Evolutionary conservation across 2,113 vertebrate genomes (phyloP).

Genomic region (Caranx melampygus): DNA sequence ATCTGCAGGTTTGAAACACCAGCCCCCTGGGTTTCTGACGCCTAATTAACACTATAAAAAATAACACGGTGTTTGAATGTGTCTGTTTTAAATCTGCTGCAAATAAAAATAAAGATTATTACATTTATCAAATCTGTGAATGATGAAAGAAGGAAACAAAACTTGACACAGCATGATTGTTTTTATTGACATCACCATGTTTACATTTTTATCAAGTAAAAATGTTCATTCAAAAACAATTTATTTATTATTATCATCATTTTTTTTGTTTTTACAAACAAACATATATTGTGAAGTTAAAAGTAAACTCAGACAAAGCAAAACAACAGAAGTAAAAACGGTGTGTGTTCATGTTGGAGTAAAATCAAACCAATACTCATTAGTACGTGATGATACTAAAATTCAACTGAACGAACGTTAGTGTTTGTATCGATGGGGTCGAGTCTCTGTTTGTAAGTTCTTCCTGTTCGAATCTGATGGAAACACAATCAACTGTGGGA

Average conservation of each 20-base stretch:
- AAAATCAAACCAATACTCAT: not conserved
- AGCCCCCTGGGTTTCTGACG: too few relatives aligned
- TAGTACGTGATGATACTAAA: not conserved
- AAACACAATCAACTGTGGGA: not conserved
- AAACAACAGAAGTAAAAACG: not conserved
- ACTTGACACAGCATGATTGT: not conserved
- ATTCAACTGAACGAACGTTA: too few relatives aligned
- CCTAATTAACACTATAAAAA: too few relatives aligned
- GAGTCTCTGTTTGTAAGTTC: not conserved
- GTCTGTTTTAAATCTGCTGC: too few relatives aligned
- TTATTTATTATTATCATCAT: too few relatives aligned
- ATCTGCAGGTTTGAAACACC: too few relatives aligned
- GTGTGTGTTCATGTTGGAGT: too few relatives aligned
- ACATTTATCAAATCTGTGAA: not conserved
- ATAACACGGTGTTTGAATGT: too few relatives aligned
- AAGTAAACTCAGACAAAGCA: not conserved
- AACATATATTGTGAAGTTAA: not conserved
- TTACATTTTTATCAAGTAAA: constrained; percentile 5
- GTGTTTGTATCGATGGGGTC: not conserved
- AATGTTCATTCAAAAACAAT: constrained; percentile 1
- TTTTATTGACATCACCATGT: constrained; percentile 22
- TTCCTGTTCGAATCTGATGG: not conserved
- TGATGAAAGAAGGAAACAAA: not conserved
- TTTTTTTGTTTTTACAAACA: not conserved
- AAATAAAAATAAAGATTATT: too few relatives aligned